Percentiles rank a stretch among this genome's conserved stretches.
phyloP scores from a whole-genome alignment of 2,888 invertebrate genomes.

The Agrotis exclamationis region DNA sequence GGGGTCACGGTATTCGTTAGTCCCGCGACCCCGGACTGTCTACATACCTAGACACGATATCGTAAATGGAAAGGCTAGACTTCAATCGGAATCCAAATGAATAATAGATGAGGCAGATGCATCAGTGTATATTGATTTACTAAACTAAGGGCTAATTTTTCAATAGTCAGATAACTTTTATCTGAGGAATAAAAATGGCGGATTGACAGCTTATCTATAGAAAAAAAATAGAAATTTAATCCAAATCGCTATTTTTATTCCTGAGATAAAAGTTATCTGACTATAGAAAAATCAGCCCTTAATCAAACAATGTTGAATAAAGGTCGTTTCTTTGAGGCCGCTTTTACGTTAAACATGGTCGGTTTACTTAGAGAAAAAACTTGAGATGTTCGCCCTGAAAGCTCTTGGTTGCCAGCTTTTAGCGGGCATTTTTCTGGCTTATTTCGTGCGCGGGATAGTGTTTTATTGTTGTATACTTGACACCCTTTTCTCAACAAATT shows the following conservation, averaged over 20 bases:
- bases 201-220: no score
- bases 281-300: no score
- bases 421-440: conserved; percentile 9
- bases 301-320: conserved; percentile 29
- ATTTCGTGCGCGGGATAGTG: no score
- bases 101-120: conserved; percentile 52
- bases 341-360: conserved; percentile 8
- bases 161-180: no score
- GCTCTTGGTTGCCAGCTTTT: conserved; percentile 17
- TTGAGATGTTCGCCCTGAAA: conserved; percentile 30
- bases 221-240: no score
- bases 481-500: neutral
- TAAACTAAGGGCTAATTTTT: no score
- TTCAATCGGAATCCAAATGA: conserved; percentile 49
- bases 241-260: no score
- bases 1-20: no score
- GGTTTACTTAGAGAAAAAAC: conserved; percentile 20
- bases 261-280: no score
- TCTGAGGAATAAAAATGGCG: no score
- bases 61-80: conserved; percentile 47
- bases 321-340: conserved; percentile 24
- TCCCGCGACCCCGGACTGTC: no score
- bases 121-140: conserved; percentile 50
- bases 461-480: conserved; percentile 3
- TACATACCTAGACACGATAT: conserved; percentile 17